Evolutionary conservation across 2,113 vertebrate species (phyloP).

Genomic region (Melozone crissalis): DNA sequence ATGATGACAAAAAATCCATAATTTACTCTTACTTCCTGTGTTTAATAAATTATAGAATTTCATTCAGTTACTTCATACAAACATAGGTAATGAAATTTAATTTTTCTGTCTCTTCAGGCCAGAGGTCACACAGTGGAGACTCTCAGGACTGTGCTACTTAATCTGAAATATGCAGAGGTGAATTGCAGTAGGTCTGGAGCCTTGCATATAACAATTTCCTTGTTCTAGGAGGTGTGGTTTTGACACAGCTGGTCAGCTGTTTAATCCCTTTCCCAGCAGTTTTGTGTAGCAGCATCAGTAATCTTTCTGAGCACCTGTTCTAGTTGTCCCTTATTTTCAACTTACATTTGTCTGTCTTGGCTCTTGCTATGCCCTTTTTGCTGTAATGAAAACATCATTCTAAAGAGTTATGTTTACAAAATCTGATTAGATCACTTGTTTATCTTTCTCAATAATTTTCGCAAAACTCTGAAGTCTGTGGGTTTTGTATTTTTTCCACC

Average conservation of each 20-base stretch:
- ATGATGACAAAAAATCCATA: accelerated
- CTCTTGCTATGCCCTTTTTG: background rate
- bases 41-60: background rate
- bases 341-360: background rate
- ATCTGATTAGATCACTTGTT: background rate
- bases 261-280: background rate
- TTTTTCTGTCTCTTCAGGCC: background rate
- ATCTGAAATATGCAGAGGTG: background rate
- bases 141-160: background rate
- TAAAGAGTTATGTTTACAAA: background rate
- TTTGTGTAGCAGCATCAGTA: background rate
- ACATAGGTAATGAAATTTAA: background rate
- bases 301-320: background rate
- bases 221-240: background rate
- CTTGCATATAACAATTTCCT: background rate
- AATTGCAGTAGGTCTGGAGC: background rate
- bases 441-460: background rate
- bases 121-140: background rate
- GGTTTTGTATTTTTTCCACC: accelerated
- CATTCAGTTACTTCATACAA: background rate
- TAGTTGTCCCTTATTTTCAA: background rate
- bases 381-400: background rate
- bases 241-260: background rate
- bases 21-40: background rate
- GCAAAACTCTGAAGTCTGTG: background rate